Base-by-base conservation (phyloP, 64 coral and sea anemone genomes). In the Acropora yongei region DNA sequence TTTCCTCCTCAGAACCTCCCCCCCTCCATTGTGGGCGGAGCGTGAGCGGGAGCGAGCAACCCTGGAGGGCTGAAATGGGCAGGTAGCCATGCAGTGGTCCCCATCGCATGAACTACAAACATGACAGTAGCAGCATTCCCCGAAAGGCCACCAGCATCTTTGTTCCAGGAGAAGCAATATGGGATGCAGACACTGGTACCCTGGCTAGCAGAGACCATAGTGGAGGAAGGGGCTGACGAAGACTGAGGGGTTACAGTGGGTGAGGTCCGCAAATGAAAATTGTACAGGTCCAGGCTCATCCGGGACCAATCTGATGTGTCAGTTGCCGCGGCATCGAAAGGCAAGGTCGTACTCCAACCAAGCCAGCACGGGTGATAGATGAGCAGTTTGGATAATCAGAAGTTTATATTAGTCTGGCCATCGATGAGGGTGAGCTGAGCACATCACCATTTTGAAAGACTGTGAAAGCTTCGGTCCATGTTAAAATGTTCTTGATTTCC, bases 341-440 rank as follows among this genome's bases (percentile, higher is more conserved):
- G 77, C 77, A 2, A 53, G 2, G 49, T 79, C n/a, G 40, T 79
- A 79, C 7, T 79, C 77, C 17, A 79, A 16, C 77, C 77, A 79
- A 18, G 77, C 57, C 8, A 55, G 77, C 0, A 79, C 57, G 49
- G 17, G 57, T 55, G 4, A 79, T 49, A 79, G 6, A n/a, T 79
- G 51, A 47, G 51, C 51, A n/a, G n/a, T n/a, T n/a, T n/a, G n/a
- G n/a, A n/a, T n/a, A n/a, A n/a, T n/a, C n/a, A n/a, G n/a, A n/a
- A n/a, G n/a, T n/a, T n/a, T n/a, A n/a, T n/a, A n/a, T n/a, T n/a
- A n/a, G n/a, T n/a, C n/a, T n/a, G n/a, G n/a, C n/a, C n/a, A n/a
- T n/a, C n/a, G n/a, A n/a, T n/a, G n/a, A n/a, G n/a, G n/a, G n/a
- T n/a, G n/a, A n/a, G n/a, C n/a, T n/a, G n/a, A n/a, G n/a, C n/a